Base-by-base conservation (phyloP, 2,888 invertebrate species). In the Aquatica leii region DNA sequence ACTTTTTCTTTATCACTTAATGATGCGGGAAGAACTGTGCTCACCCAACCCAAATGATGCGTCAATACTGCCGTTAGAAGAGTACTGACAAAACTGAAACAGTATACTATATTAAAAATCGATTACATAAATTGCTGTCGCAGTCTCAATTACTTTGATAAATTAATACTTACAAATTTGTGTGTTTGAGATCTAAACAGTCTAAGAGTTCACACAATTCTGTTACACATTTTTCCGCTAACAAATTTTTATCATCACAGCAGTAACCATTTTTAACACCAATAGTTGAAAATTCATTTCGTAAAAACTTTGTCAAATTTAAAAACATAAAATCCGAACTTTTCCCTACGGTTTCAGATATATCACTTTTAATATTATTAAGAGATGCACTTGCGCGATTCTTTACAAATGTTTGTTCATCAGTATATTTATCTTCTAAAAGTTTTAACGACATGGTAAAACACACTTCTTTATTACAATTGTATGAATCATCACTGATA, bases 41-140 rank as follows among this genome's bases (percentile, higher is more conserved):
- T 87, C 59, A 95, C 94, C 96, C 96, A 96, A 14, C 95, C 95
- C 37, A 96, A 86, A 78, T 96, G 96, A 80, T 95, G 90, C 0
- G 95, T 95, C 55, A 96, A 83, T 49, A 95, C 91, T 66, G 94
- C 93, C 4, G 95, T 96, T 54, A 96, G 80, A 66, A 96, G 85
- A 15, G 94, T 94, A 80, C 95, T 95, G 76, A 96, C 86, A 82
- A 96, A 96, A 83, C 96, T 96, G 85, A 66, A 88, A 87, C 73
- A 74, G 69, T 73, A 67, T 34, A 46, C n/a, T 15, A 17, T 4
- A 4, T 24, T 24, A 24, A 24, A 24, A 24, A 24, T n/a, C 69
- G 59, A 12, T 53, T 49, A 35, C 17, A 15, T 3, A 18, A 17
- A 46, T 46, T 46, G 46, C 15, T 6, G 17, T 46, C 15, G 15